Evolutionary conservation across 2,113 vertebrate genomes (phyloP).

Genomic region (Eonycteris spelaea): DNA sequence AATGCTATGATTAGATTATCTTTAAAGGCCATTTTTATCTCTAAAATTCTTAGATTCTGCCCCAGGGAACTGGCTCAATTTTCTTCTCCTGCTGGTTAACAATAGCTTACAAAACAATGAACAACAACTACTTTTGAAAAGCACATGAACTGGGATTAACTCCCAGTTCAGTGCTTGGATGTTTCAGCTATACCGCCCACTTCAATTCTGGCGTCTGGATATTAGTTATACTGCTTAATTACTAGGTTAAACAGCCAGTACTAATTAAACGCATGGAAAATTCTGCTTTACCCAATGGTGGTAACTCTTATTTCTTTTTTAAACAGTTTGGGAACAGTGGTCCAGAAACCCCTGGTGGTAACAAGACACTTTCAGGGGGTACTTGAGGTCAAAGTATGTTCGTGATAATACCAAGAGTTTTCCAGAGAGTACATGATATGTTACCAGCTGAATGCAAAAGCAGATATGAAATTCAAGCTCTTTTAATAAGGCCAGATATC

Average conservation of each 20-base stretch:
- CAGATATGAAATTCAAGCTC: background rate
- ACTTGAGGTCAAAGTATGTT: background rate
- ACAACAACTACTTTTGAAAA: slow-evolving; percentile 54
- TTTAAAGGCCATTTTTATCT: slow-evolving; percentile 37
- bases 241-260: slow-evolving; percentile 52
- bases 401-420: background rate
- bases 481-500: slow-evolving; percentile 26
- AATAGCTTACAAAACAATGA: slow-evolving; percentile 24
- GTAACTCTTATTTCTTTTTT: slow-evolving; percentile 24
- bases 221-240: slow-evolving; percentile 36
- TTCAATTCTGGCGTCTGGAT: slow-evolving; percentile 63
- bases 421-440: background rate
- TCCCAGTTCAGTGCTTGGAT: slow-evolving; percentile 42
- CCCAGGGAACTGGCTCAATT: slow-evolving; percentile 6
- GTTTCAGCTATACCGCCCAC: slow-evolving; percentile 38
- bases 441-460: background rate
- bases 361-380: background rate
- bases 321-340: background rate
- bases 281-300: background rate
- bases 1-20: slow-evolving; percentile 20
- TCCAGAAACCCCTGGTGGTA: background rate
- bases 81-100: slow-evolving; percentile 28
- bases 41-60: slow-evolving; percentile 38
- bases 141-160: slow-evolving; percentile 40
- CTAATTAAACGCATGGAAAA: slow-evolving; percentile 39